Conservation (phyloP, 2,888 invertebrate genomes). For the Dynastes tityus region DNA sequence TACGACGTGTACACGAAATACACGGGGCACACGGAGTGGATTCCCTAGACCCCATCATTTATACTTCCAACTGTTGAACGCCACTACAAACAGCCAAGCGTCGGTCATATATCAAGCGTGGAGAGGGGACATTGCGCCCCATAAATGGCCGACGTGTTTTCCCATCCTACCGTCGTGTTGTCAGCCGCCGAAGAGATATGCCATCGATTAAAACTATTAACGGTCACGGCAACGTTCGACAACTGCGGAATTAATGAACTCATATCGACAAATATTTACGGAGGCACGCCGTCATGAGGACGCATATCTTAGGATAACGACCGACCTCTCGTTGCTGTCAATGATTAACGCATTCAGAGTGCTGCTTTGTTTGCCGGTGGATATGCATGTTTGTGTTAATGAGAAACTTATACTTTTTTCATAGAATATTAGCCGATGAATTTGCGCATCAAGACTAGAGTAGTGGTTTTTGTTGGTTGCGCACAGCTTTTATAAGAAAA, state of each 20-base stretch:
- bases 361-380: conserved; percentile 5
- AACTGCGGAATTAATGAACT: conserved; percentile 61
- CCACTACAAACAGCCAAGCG: conserved; percentile 60
- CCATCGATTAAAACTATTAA: conserved; percentile 66
- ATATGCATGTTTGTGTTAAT: conserved; percentile 21
- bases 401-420: conserved; percentile 19
- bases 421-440: too few relatives aligned
- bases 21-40: conserved; percentile 47
- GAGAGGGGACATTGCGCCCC: conserved; percentile 58
- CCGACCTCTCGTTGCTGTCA: conserved; percentile 30
- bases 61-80: conserved; percentile 64
- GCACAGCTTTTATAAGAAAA: too few relatives aligned
- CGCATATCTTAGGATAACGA: conserved; percentile 44
- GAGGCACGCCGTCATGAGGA: conserved; percentile 38
- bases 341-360: conserved; percentile 28
- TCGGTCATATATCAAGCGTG: conserved; percentile 60
- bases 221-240: conserved; percentile 62
- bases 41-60: conserved; percentile 56
- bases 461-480: too few relatives aligned
- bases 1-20: conserved; percentile 49
- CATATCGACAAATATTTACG: conserved; percentile 49
- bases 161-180: conserved; percentile 32
- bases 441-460: too few relatives aligned
- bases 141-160: conserved; percentile 51
- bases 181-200: conserved; percentile 61